Base-by-base conservation (phyloP, 2,113 vertebrate genomes). In the Martes martes region DNA sequence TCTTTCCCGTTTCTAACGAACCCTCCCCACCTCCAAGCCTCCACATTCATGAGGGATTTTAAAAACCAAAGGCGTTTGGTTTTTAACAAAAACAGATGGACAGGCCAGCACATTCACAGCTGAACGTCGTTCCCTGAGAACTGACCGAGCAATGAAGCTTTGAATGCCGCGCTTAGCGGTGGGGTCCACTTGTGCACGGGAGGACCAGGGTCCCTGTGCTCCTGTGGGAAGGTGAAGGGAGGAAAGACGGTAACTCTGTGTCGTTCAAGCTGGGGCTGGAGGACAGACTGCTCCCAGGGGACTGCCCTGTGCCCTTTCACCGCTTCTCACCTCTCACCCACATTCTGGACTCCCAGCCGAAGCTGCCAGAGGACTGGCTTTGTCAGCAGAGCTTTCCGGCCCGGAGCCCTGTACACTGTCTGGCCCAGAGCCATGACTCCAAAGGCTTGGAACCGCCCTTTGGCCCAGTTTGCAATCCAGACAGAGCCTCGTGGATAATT, bases 241-340 rank as follows among this genome's bases (percentile, higher is more conserved):
- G 45, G 65, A 31, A 21, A 82, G 10, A 47, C 42, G 33, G 23
- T 16, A 8, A 23, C 45, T 1, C 42, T 1, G 1, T 14, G 65
- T 24, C 83, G 33, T 47, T 31, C 16, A 23, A 1, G n/a, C 73
- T 39, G n/a, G 65, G 59, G 23, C 33, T 39, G 47, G 79, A 50
- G 63, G 71, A 33, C 8, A 2, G 55, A 2, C 15, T 5, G 39
- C 73, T 45, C 73, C 91, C 28, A 0, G 0, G 42, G 15, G 59
- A 33, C 61, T 21, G 19, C 31, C 57, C 45, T 16, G 7, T 11
- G 71, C 85, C 89, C 89, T 97, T 96, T 95, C 55, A 79, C 95
- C 67, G 4, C n/a, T 42, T 36, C 18, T 97, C 52, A 71, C 96
- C 96, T 97, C 57, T 98, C 83, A 92, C 98, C 96, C 69, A 88